Evolutionary conservation across 2,888 invertebrate genomes (phyloP), one percentile per base, ranked within the genome.

Genomic region (Pseudanteris insignis): DNA sequence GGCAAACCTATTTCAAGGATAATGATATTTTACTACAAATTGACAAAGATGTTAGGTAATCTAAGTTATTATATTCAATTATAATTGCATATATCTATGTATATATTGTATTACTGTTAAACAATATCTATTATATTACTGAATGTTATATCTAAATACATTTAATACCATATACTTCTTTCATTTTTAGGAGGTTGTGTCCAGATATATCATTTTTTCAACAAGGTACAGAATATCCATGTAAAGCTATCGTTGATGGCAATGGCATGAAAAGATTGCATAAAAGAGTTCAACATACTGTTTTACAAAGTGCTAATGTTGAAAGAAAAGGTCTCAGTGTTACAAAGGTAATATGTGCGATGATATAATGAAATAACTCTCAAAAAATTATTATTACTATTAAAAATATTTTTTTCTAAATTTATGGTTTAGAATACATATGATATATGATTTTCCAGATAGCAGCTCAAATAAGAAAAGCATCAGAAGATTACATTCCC

Each of bases 201-300:
- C 97, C 97, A 7, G 97, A 97, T 79, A 94, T 94, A 77, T 96
- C 95, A 44, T 99, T 99, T 82, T 99, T 99, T 81, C 98, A 98
- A 82, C 89, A 88, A 76, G 90, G 95, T 8, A 96, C 96, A 0
- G 92, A 93, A 63, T 95, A 88, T 81, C 97, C 98, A 0, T 93
- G 94, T 76, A 81, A 85, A 46, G 88, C 89, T 69, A 86, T 90
- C 67, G 91, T 92, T 0, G 88, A 90, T 77, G 90, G 90, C 69
- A 88, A 87, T 71, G 91, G 90, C 1, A 86, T 89, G 18, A 92
- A 94, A 73, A 85, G 95, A 57, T 83, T 97, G 26, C 92, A 96
- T 71, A 90, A 89, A 66, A 84, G 97, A 64, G 96, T 98, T 1
- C 92, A 94, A 68, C 89, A 92, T 66, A 89, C 90, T 0, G 88